phyloP scores from a whole-genome alignment of 2,797 vertebrate genomes.

The Chelmon rostratus region DNA sequence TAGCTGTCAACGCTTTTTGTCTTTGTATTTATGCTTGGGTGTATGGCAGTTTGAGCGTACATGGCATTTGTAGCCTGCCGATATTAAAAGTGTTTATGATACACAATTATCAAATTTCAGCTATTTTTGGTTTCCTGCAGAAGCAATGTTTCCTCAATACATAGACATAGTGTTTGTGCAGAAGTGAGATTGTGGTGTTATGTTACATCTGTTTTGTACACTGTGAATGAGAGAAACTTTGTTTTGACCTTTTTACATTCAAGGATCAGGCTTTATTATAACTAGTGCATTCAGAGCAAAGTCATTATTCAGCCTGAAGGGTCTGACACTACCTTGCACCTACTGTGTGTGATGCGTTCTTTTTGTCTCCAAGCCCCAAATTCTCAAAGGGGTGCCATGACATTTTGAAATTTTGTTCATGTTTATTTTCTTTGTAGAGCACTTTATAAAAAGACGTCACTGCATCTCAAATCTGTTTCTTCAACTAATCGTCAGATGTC shows the following conservation, averaged over 20 bases:
- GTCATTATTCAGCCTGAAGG: constrained; percentile 58
- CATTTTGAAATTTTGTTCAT: constrained; percentile 56
- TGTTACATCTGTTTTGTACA: background rate
- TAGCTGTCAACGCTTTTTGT: constrained; percentile 24
- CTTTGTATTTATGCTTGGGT: constrained; percentile 3
- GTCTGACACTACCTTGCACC: constrained; percentile 47
- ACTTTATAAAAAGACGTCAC: constrained; percentile 34
- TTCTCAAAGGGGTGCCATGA: constrained; percentile 43
- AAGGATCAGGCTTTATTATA: constrained; percentile 41
- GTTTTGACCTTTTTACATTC: constrained; percentile 55
- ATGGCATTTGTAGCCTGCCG: background rate
- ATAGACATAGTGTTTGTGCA: background rate
- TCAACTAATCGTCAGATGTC: constrained; percentile 3
- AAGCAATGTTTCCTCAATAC: background rate
- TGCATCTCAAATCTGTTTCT: constrained; percentile 6
- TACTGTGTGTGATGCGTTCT: constrained; percentile 29
- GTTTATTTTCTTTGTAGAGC: constrained; percentile 43
- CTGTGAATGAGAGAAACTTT: constrained; percentile 37
- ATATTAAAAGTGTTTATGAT: constrained; percentile 10
- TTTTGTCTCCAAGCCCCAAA: constrained; percentile 33
- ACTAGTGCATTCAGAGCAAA: constrained; percentile 37
- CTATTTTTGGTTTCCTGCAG: background rate
- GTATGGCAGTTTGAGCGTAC: constrained; percentile 3
- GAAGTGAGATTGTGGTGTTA: constrained; percentile 17
- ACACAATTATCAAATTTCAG: background rate